phyloP scores from a whole-genome alignment of 1,140 invertebrate genomes.

The Drosophila orosa region DNA sequence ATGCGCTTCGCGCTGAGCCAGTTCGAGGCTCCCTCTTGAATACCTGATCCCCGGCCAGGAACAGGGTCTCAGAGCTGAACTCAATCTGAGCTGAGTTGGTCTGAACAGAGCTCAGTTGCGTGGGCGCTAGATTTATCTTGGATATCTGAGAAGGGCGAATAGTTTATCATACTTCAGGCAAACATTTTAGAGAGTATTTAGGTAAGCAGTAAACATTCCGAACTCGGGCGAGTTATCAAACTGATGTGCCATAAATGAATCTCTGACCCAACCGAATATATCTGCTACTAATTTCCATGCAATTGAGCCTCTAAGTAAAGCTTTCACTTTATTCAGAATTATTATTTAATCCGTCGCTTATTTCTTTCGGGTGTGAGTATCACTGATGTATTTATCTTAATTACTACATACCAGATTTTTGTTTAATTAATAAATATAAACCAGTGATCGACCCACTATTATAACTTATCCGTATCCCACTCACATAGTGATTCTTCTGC shows the following conservation, averaged over 20 bases:
- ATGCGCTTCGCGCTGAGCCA: conserved; percentile 69
- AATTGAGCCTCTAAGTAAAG: no score
- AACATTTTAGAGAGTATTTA: conserved; percentile 73
- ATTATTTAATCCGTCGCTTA: no score
- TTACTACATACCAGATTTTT: no score
- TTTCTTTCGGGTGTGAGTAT: no score
- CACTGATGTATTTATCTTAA: no score
- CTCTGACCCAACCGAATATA: no score
- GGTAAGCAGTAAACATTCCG: conserved; percentile 57
- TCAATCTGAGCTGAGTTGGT: conserved; percentile 6
- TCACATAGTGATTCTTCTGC: background rate
- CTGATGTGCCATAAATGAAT: background rate
- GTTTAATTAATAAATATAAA: no score
- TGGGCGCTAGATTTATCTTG: conserved; percentile 71
- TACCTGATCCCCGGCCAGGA: conserved; percentile 21
- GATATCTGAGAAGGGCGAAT: conserved; percentile 60
- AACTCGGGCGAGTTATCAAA: conserved; percentile 6
- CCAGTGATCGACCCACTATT: no score
- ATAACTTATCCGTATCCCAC: background rate
- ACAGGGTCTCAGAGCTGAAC: conserved; percentile 8
- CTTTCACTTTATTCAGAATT: no score
- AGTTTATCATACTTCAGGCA: conserved; percentile 75
- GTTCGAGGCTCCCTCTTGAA: conserved; percentile 3
- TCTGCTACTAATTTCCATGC: no score
- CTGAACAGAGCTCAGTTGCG: conserved; percentile 43